A percentile compares a stretch with the other conserved stretches of the same genome.
These are phyloP conservation scores for Therioaphis trifolii DNA, from an alignment of 2,888 invertebrate species.

Conservation along the genomic window DNA sequence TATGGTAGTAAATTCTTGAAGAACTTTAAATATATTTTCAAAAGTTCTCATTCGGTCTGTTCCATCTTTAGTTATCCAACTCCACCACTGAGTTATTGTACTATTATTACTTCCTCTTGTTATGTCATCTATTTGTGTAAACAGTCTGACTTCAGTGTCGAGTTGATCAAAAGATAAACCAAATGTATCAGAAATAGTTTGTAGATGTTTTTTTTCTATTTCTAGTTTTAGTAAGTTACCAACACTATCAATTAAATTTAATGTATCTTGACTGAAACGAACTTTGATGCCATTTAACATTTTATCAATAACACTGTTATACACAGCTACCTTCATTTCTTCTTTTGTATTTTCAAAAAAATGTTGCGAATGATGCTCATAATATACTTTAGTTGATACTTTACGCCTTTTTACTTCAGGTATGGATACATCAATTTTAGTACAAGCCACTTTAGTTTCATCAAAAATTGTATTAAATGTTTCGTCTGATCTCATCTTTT, in stretches of 20 bases:
- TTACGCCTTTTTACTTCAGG: constrained; percentile 1
- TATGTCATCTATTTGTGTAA: constrained; percentile 8
- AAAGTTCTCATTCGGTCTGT: too few species aligned
- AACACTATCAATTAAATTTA: too few species aligned
- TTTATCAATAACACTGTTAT: too few species aligned
- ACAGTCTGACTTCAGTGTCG: constrained; percentile 2
- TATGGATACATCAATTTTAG: too few species aligned
- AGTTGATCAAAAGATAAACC: constrained; percentile 19
- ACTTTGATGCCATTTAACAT: too few species aligned
- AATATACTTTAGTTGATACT: constrained; percentile 28
- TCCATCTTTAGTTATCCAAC: constrained; percentile 18
- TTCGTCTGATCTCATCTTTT: background rate
- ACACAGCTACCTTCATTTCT: too few species aligned
- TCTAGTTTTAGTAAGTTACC: too few species aligned
- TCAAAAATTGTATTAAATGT: background rate
- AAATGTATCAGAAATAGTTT: constrained; percentile 21
- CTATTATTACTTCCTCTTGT: too few species aligned
- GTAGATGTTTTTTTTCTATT: constrained; percentile 7
- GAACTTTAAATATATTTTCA: constrained; percentile 21
- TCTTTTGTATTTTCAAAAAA: too few species aligned
- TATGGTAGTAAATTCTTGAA: too few species aligned
- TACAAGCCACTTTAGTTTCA: constrained; percentile 9
- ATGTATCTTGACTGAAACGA: too few species aligned
- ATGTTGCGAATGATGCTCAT: constrained; percentile 15
- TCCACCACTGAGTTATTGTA: constrained; percentile 19